Evolutionary conservation across 2,888 invertebrate genomes (phyloP), one percentile per base, ranked within the genome.

Genomic region (Caenorhabditis zanzibari): DNA sequence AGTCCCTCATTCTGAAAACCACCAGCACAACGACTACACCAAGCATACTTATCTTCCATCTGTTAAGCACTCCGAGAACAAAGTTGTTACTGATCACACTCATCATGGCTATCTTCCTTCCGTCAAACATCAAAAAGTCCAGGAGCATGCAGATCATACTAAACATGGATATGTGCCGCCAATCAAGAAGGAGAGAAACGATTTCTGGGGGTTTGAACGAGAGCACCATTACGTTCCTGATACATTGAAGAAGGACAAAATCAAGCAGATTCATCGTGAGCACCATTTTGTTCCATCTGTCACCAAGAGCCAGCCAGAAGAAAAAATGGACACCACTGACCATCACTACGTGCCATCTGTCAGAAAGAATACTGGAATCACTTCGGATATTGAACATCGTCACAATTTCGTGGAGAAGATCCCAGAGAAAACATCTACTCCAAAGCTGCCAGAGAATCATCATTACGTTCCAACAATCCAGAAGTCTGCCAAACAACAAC

Each of bases 251-350:
- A 71, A 68, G 47, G 68, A 73, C 26, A 66, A 82, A 22, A 81
- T 69, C 59, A 82, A 68, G 56, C 44, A 61, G n/a, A 79, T 79
- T 38, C 69, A 54, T 35, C 82, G 52, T n/a, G 68, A 71, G 9
- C 84, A 84, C 63, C 69, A 81, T 38, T 84, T 72, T 47, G 66
- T 84, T 10, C 84, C 84, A 72, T 63, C 71, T 19, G 59, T 75
- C 28, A 52, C 41, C 19, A 26, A 35, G 6, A 47, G 19, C 10
- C 52, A 71, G 22, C 41, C 49, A 16, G 68, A 38, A 28, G 47
- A 81, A 7, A 64, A 63, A n/a, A 24, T 54, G 9, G 75, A 71
- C 10, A 19, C 19, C 5, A 47, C 10, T 9, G 75, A 63, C 7
- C 84, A 84, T 47, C 75, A 79, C 35, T 84, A 84, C 32, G 63